These are phyloP conservation scores for Trinorchestia longiramus DNA, from an alignment of 1,140 invertebrate genomes.

Conservation along the genomic window DNA sequence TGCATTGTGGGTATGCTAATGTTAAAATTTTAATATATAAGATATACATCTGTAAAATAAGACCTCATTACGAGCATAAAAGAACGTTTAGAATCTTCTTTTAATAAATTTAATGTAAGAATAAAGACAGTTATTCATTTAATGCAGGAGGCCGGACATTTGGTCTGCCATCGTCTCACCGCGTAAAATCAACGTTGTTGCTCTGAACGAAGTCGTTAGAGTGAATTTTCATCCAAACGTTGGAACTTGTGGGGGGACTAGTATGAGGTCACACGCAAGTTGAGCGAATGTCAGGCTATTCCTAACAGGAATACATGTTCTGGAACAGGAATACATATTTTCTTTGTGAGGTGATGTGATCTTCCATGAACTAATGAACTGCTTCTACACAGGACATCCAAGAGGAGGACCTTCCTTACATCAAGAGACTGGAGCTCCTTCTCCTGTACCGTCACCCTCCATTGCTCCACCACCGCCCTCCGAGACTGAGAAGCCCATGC, in stretches of 20 bases:
- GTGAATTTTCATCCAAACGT: not conserved
- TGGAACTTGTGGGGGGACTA: not conserved
- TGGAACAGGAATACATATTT: no score
- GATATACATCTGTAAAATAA: not conserved
- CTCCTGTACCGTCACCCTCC: not conserved
- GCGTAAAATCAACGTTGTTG: not conserved
- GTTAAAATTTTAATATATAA: not conserved
- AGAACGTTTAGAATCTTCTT: not conserved
- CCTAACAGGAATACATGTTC: no score
- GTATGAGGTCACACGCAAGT: not conserved
- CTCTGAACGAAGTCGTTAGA: not conserved
- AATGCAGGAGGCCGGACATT: not conserved
- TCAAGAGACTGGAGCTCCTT: not conserved
- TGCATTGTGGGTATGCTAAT: not conserved
- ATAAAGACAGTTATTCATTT: not conserved
- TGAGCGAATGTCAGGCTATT: no score
- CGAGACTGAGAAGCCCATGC: not conserved
- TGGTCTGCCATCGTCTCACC: no score
- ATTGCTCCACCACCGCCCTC: not conserved
- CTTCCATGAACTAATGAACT: no score
- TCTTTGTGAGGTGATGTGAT: no score
- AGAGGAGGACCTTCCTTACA: not conserved
- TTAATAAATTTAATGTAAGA: not conserved
- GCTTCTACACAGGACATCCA: not conserved
- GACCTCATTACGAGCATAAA: not conserved